phyloP scores from a whole-genome alignment of 2,797 vertebrate species.

The Odontamblyopus rebecca region DNA sequence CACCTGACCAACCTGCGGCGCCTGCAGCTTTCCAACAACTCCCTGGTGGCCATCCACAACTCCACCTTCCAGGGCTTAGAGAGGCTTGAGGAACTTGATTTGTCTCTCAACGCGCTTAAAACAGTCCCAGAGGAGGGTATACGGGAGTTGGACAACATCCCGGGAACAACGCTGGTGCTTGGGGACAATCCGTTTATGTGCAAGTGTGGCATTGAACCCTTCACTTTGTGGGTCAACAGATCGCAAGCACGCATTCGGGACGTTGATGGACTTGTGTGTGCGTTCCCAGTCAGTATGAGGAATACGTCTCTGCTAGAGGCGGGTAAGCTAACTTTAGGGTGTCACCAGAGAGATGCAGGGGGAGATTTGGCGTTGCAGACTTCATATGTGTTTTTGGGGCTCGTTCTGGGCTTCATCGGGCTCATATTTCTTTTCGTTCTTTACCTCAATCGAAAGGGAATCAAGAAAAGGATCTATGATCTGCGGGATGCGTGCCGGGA shows the following conservation, averaged over 20 bases:
- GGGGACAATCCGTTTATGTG: conserved; percentile 77
- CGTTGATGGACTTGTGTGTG: conserved; percentile 59
- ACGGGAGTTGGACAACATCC: conserved; percentile 63
- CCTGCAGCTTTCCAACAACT: conserved; percentile 75
- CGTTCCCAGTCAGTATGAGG: conserved; percentile 70
- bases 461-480: conserved; percentile 79
- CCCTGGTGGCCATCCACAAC: conserved; percentile 76
- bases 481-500: conserved; percentile 79
- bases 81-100: conserved; percentile 74
- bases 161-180: conserved; percentile 51
- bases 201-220: conserved; percentile 75
- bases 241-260: conserved; percentile 64
- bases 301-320: conserved; percentile 71
- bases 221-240: conserved; percentile 77
- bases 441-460: conserved; percentile 82
- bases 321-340: conserved; percentile 61
- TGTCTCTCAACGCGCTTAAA: conserved; percentile 75
- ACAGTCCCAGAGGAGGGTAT: conserved; percentile 69
- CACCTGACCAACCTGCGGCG: conserved; percentile 57
- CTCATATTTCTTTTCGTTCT: conserved; percentile 83
- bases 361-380: conserved; percentile 77
- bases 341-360: conserved; percentile 55
- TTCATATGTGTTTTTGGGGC: conserved; percentile 79
- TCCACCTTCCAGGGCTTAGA: conserved; percentile 70
- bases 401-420: conserved; percentile 79